Evolutionary conservation across 2,888 invertebrate genomes (phyloP).

Genomic region (Cantharis nigra): DNA sequence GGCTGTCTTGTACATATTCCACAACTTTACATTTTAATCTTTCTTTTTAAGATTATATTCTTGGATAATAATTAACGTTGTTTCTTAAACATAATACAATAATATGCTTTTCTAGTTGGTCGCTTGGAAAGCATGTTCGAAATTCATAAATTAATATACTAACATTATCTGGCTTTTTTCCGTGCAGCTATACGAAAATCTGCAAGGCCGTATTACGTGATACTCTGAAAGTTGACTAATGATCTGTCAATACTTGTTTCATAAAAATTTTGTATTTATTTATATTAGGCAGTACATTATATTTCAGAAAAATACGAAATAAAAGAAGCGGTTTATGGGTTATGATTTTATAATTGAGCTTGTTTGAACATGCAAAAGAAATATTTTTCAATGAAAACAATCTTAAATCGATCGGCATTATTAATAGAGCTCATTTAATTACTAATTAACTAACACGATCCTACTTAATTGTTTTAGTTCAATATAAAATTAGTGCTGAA

Average conservation of each 20-base stretch:
- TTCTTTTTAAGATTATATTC: background rate
- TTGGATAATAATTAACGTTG: background rate
- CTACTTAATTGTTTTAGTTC: slow-evolving; percentile 13
- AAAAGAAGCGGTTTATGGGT: background rate
- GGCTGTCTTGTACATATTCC: no score
- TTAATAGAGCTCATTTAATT: slow-evolving; percentile 3
- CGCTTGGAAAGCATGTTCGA: background rate
- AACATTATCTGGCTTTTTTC: background rate
- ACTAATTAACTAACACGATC: slow-evolving; percentile 10
- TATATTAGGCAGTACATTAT: background rate
- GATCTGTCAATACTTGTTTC: background rate
- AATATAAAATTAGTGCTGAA: slow-evolving; percentile 5
- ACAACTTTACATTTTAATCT: no score
- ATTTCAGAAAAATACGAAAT: background rate
- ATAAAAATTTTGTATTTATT: background rate
- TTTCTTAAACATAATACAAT: background rate
- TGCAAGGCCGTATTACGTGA: background rate
- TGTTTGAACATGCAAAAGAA: background rate
- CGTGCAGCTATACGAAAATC: background rate
- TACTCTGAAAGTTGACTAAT: background rate
- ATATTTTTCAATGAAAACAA: background rate
- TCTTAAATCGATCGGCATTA: background rate
- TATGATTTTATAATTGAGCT: background rate
- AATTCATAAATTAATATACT: background rate
- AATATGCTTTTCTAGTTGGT: background rate